phyloP scores from a whole-genome alignment of 2,113 vertebrate species.

The Sinocyclocheilus anophthalmus region DNA sequence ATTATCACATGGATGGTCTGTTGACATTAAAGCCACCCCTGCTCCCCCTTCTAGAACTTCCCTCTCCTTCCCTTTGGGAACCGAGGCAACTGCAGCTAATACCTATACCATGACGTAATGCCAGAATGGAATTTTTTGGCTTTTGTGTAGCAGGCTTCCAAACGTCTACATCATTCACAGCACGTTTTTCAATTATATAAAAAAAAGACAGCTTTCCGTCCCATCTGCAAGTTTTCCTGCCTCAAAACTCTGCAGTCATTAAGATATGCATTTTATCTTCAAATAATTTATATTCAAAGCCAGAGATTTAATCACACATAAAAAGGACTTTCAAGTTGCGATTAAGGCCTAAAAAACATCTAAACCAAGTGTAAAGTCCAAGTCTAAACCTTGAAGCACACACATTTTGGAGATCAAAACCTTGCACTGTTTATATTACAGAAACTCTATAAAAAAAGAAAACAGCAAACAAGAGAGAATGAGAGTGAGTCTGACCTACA shows the following conservation, averaged over 20 bases:
- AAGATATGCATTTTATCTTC: background rate
- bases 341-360: background rate
- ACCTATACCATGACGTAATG: conserved; percentile 50
- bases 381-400: background rate
- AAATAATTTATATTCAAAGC: background rate
- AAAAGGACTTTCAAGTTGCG: background rate
- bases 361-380: background rate
- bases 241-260: background rate
- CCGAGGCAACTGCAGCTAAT: conserved; percentile 22
- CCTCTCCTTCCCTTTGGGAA: conserved; percentile 5
- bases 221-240: background rate
- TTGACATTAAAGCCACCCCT: background rate
- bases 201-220: background rate
- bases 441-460: background rate
- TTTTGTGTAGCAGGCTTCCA: conserved; percentile 18
- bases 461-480: background rate
- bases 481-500: background rate
- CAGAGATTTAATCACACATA: background rate
- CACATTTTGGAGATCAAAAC: background rate
- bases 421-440: background rate
- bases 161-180: conserved; percentile 4
- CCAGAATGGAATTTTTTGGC: conserved; percentile 12
- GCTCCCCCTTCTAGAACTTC: background rate
- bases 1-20: background rate
- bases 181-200: conserved; percentile 1